phyloP scores from a whole-genome alignment of 2,888 invertebrate genomes.

The Apoderus coryli region DNA sequence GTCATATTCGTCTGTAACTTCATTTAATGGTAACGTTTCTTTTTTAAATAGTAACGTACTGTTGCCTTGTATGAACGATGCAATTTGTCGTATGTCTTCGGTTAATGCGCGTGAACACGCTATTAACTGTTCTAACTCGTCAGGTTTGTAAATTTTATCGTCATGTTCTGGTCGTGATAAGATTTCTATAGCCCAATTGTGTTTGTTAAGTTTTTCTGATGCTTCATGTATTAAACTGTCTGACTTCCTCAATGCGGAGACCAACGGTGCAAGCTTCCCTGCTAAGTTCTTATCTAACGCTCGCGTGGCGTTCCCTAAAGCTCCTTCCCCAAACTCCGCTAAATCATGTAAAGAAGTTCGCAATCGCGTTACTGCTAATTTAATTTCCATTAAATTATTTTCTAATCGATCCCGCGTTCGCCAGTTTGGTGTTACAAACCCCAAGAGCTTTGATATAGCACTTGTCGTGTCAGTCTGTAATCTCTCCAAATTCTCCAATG shows the following conservation, averaged over 20 bases:
- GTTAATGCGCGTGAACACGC: slow-evolving; percentile 75
- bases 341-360: slow-evolving; percentile 74
- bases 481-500: slow-evolving; percentile 59
- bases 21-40: slow-evolving; percentile 27
- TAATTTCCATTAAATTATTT: slow-evolving; percentile 66
- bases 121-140: slow-evolving; percentile 78
- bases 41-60: slow-evolving; percentile 65
- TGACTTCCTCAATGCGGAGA: slow-evolving; percentile 65
- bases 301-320: slow-evolving; percentile 38
- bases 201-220: slow-evolving; percentile 55
- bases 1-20: slow-evolving; percentile 34
- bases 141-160: slow-evolving; percentile 46
- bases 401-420: slow-evolving; percentile 65
- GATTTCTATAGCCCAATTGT: slow-evolving; percentile 63
- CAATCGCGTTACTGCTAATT: slow-evolving; percentile 62
- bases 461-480: slow-evolving; percentile 64
- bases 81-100: slow-evolving; percentile 77
- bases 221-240: slow-evolving; percentile 68
- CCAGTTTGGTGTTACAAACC: slow-evolving; percentile 72
- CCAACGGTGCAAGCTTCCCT: slow-evolving; percentile 61
- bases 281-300: slow-evolving; percentile 41
- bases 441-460: slow-evolving; percentile 62
- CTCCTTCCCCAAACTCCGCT: slow-evolving; percentile 77
- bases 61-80: slow-evolving; percentile 82
- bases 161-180: slow-evolving; percentile 29